Evolutionary conservation across 2,797 vertebrate genomes (phyloP).

Genomic region (Catostomus latipinnis): DNA sequence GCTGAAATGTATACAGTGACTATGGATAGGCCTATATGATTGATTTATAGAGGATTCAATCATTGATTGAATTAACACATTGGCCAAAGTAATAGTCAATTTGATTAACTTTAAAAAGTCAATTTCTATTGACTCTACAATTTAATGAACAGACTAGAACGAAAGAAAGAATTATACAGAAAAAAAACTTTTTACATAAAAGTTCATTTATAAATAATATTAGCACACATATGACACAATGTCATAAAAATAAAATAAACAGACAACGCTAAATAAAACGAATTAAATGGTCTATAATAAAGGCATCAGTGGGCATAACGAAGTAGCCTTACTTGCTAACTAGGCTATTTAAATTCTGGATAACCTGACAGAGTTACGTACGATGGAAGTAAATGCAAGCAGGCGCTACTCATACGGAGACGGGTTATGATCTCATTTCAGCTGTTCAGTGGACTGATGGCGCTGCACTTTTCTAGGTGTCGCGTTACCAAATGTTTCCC

Average conservation of each 20-base stretch:
- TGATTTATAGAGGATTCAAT: neutral
- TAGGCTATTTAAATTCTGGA: neutral
- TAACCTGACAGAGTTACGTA: neutral
- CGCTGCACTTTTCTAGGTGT: neutral
- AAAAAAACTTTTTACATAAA: too few relatives aligned
- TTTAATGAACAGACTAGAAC: neutral
- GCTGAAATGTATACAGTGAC: neutral
- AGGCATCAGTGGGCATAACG: neutral
- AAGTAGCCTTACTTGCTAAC: neutral
- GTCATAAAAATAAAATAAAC: too few relatives aligned
- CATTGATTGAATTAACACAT: conserved; percentile 22
- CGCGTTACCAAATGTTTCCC: neutral
- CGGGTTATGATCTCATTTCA: neutral
- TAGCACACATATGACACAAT: too few relatives aligned
- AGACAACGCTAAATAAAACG: too few relatives aligned
- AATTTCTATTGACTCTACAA: neutral
- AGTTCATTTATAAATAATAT: too few relatives aligned
- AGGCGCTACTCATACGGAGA: neutral
- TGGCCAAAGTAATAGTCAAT: neutral
- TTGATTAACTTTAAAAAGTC: neutral
- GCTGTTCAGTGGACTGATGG: neutral
- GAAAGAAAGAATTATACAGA: neutral
- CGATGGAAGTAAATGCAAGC: neutral
- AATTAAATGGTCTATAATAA: neutral
- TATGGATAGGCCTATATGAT: neutral